Evolutionary conservation across 2,888 invertebrate species (phyloP).

Genomic region (Sarcophaga carnaria): DNA sequence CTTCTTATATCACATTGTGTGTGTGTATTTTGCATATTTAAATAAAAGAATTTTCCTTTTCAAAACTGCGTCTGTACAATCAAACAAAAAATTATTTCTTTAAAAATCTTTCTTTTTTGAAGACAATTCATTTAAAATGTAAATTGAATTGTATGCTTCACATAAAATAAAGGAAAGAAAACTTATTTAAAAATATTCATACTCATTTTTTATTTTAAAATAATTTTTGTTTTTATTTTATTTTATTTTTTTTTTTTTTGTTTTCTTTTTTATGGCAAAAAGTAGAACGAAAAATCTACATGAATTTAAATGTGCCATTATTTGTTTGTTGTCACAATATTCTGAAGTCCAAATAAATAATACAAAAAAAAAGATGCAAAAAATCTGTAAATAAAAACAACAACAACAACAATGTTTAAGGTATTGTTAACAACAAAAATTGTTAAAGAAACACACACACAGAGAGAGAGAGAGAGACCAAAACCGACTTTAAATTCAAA

Average conservation of each 20-base stretch:
- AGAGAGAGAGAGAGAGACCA: not conserved
- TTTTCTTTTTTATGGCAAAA: not conserved
- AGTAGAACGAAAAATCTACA: slow-evolving; percentile 26
- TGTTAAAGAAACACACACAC: too few relatives aligned
- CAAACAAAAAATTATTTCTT: not conserved
- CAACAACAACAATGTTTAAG: not conserved
- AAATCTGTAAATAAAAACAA: not conserved
- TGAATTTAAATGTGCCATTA: slow-evolving; percentile 51
- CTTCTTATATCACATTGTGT: too few relatives aligned
- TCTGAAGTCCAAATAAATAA: not conserved
- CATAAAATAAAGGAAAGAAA: slow-evolving; percentile 6
- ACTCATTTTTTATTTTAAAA: not conserved
- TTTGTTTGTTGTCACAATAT: slow-evolving; percentile 50
- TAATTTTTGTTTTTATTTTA: not conserved
- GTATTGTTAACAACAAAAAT: slow-evolving; percentile 5
- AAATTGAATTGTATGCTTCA: slow-evolving; percentile 3
- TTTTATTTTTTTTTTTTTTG: not conserved
- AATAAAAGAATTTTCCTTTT: not conserved
- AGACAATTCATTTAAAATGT: not conserved
- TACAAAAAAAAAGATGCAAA: not conserved
- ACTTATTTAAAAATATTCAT: slow-evolving; percentile 13
- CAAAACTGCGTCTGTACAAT: not conserved
- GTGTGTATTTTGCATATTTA: too few relatives aligned
- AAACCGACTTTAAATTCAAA: slow-evolving; percentile 12
- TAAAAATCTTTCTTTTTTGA: not conserved